These are phyloP conservation scores for Lophochroa leadbeateri DNA, from an alignment of 2,113 vertebrate species.

Conservation along the genomic window DNA sequence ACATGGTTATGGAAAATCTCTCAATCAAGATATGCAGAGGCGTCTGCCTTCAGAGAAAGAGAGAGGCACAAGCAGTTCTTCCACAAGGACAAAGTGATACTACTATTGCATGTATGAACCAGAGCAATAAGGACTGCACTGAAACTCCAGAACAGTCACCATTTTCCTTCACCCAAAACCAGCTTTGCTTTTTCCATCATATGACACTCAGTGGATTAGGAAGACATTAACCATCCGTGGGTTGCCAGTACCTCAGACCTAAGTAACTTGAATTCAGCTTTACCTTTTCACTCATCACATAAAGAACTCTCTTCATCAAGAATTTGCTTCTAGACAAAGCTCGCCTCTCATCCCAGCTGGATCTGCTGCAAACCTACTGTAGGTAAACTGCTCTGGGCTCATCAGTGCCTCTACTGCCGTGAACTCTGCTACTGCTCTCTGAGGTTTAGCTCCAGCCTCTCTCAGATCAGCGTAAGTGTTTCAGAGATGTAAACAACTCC, in stretches of 20 bases:
- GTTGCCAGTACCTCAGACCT: neutral
- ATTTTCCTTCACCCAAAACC: neutral
- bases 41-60: neutral
- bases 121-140: neutral
- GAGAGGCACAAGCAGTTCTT: neutral
- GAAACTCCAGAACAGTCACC: neutral
- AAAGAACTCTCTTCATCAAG: neutral
- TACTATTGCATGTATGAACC: rapidly evolving
- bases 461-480: neutral
- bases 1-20: neutral
- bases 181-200: neutral
- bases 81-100: neutral
- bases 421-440: neutral
- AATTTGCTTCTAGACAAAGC: neutral
- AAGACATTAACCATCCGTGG: rapidly evolving
- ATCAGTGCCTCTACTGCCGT: neutral
- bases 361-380: neutral
- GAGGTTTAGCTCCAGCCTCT: neutral
- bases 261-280: neutral
- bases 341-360: neutral
- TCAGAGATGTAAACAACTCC: neutral
- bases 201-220: neutral
- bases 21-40: neutral
- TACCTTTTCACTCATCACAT: neutral
- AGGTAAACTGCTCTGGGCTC: neutral